These are phyloP conservation scores for Polyommatus iphigenia DNA, from an alignment of 2,888 invertebrate genomes.

Conservation along the genomic window DNA sequence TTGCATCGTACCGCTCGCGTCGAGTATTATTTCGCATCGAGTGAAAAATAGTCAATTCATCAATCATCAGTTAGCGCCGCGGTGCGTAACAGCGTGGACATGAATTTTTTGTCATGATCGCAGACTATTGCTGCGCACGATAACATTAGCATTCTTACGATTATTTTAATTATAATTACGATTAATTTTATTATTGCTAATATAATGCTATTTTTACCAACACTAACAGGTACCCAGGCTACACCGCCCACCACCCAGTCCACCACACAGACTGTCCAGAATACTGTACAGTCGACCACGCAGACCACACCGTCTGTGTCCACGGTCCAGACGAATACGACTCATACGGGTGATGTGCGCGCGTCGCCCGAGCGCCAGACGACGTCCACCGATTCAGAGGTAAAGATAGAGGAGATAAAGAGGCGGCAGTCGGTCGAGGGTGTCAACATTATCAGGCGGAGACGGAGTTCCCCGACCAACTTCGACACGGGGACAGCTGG, in stretches of 20 bases:
- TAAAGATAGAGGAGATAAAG: conserved; percentile 66
- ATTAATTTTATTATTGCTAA: no score
- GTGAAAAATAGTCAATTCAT: no score
- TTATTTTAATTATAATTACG: no score
- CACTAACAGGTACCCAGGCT: conserved; percentile 56
- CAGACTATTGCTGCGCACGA: no score
- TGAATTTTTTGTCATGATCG: no score
- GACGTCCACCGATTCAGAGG: conserved; percentile 48
- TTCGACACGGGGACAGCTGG: conserved; percentile 43
- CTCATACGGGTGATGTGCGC: conserved; percentile 66
- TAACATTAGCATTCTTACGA: no score
- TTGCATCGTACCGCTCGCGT: no score
- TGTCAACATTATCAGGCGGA: conserved; percentile 47
- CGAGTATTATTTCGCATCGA: no score
- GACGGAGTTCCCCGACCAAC: conserved; percentile 46
- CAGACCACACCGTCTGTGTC: conserved; percentile 72
- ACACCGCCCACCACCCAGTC: conserved; percentile 68
- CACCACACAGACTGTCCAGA: conserved; percentile 75
- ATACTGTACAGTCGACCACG: conserved; percentile 74
- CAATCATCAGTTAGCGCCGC: no score
- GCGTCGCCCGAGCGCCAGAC: conserved; percentile 40
- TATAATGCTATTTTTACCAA: no score
- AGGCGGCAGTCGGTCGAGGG: conserved; percentile 54
- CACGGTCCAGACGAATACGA: conserved; percentile 70
- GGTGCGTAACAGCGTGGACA: no score